Base-by-base conservation (phyloP, 2,888 invertebrate genomes). In the Protonemura montana region DNA sequence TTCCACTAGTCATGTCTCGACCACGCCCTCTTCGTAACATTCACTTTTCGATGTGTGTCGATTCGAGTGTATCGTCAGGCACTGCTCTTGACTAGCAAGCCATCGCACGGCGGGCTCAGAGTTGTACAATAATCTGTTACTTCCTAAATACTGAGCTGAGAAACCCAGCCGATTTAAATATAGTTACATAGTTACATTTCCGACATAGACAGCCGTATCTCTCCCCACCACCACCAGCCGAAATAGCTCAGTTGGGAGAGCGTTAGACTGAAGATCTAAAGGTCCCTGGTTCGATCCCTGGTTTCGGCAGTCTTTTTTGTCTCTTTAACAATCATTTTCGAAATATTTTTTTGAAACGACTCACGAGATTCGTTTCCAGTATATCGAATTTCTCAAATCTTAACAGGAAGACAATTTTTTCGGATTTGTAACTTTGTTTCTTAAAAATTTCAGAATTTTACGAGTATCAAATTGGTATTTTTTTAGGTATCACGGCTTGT, bases 211-310 rank as follows among this genome's bases (percentile, higher is more conserved):
- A 2, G 59, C 30, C 5, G 30, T 84, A 59, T 59, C 27, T 21
- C 21, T 28, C 59, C 21, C 76, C 25, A 3, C 16, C 76, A 76
- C 13, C 76, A 84, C 42, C 41, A 27, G 85, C 86, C 81, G 85
- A 86, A 86, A 86, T 86, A 85, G 86, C 85, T 86, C 85, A 86
- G 86, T 59, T 86, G 84, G 84, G 84, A 84, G 84, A 84, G 84
- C 84, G 84, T 84, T 84, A 84, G 84, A 84, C 84, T 84, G 86
- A 86, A 86, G 85, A 86, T 86, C 85, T 86, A 85, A 86, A 86
- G 80, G 85, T 86, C 84, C 84, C 84, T 84, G 84, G 84, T 84
- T 84, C 86, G 77, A 86, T 85, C 85, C 86, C 86, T 42, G 85
- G 86, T 86, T 86, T 86, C 85, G 85, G 80, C 86, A 86, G 13